Evolutionary conservation across 2,888 invertebrate species (phyloP).

Genomic region (Epinotia nisella): DNA sequence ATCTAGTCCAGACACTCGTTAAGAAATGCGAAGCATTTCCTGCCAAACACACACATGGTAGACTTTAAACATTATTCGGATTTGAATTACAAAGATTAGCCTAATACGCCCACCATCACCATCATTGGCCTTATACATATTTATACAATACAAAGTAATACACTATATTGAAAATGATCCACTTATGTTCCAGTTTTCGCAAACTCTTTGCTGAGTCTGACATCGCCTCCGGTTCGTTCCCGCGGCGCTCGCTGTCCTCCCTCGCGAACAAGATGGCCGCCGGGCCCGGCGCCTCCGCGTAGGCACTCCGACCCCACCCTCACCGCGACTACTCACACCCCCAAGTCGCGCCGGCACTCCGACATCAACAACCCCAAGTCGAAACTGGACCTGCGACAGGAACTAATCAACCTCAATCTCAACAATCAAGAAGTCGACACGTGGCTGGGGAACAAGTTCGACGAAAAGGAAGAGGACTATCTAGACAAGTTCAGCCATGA

Average conservation of each 20-base stretch:
- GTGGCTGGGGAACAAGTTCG: constrained; percentile 72
- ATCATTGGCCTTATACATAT: too few species aligned
- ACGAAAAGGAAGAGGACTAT: constrained; percentile 59
- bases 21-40: too few species aligned
- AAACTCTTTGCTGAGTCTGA: constrained; percentile 94
- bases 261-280: constrained; percentile 90
- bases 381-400: constrained; percentile 71
- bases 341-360: constrained; percentile 57
- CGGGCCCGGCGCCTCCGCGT: constrained; percentile 74
- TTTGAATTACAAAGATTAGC: too few species aligned
- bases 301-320: constrained; percentile 49
- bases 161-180: neutral
- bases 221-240: constrained; percentile 89
- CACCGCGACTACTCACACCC: constrained; percentile 45
- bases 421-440: constrained; percentile 65
- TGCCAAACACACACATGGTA: too few species aligned
- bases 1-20: too few species aligned
- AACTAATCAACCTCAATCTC: constrained; percentile 67
- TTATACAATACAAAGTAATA: too few species aligned
- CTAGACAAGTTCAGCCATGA: constrained; percentile 64
- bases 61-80: too few species aligned
- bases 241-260: constrained; percentile 91
- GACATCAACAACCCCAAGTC: constrained; percentile 58
- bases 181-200: constrained; percentile 89
- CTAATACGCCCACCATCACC: too few species aligned